These are phyloP conservation scores for Gopherus evgoodei DNA, from an alignment of 2,113 vertebrate species.

Conservation along the genomic window DNA sequence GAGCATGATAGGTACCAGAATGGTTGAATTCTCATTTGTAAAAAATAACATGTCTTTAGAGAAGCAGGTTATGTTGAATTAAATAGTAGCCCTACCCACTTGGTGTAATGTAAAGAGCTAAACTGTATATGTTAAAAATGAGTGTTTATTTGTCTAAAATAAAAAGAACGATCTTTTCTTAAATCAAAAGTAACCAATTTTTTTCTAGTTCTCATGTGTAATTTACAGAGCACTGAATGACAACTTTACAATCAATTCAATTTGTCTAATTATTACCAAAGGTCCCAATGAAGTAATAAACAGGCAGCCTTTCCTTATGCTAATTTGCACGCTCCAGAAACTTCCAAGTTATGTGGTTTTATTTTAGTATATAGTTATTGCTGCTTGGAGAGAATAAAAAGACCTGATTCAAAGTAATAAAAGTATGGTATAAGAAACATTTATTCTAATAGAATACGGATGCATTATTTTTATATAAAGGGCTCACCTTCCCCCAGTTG, in stretches of 20 bases:
- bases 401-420: background rate
- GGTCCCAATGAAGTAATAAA: background rate
- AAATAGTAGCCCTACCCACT: background rate
- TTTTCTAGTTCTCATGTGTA: background rate
- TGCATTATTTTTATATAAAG: background rate
- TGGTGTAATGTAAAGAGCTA: background rate
- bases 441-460: background rate
- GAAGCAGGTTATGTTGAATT: background rate
- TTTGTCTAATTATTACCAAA: background rate
- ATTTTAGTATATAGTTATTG: background rate
- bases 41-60: background rate
- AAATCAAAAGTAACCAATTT: background rate
- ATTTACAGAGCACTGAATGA: background rate
- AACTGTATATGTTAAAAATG: background rate
- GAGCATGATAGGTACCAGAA: too few relatives aligned
- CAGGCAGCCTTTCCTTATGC: background rate
- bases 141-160: background rate
- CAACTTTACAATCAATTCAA: background rate
- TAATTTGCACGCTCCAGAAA: background rate
- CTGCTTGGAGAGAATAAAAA: background rate
- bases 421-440: background rate
- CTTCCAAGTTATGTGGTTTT: background rate
- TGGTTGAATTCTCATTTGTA: background rate
- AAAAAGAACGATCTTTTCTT: background rate
- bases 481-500: background rate